Evolutionary conservation across 1,140 invertebrate genomes (phyloP).

Genomic region (Zelostemma sp.): DNA sequence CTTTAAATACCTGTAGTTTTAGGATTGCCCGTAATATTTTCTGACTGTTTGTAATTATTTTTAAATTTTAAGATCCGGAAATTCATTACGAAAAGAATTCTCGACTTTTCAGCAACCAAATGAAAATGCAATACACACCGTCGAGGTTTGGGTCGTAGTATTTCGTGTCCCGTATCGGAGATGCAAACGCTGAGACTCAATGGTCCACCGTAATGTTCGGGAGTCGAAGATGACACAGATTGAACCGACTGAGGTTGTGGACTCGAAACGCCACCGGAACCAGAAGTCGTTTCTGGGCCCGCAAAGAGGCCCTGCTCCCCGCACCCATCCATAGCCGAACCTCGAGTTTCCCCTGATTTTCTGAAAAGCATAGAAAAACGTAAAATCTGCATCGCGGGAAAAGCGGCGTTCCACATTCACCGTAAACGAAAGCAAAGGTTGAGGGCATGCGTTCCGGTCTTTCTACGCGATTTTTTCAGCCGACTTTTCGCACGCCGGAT

Average conservation of each 20-base stretch:
- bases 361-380: neutral
- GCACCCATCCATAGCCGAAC: conserved; percentile 47
- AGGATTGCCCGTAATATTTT: too few relatives aligned
- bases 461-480: conserved; percentile 43
- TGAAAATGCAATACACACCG: conserved; percentile 72
- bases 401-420: conserved; percentile 39
- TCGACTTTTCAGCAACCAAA: too few relatives aligned
- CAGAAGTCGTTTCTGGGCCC: conserved; percentile 34
- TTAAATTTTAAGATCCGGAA: too few relatives aligned
- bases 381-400: conserved; percentile 32
- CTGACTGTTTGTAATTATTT: too few relatives aligned
- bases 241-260: conserved; percentile 54
- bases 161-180: conserved; percentile 83
- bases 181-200: conserved; percentile 76
- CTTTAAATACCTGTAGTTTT: too few relatives aligned
- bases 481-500: conserved; percentile 46
- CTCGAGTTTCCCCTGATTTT: too few relatives aligned
- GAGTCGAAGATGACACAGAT: conserved; percentile 42
- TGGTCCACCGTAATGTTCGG: conserved; percentile 68
- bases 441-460: conserved; percentile 47
- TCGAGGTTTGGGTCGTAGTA: conserved; percentile 87
- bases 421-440: conserved; percentile 50
- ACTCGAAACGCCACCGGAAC: conserved; percentile 25
- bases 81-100: too few relatives aligned
- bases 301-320: conserved; percentile 54